Conservation (phyloP, 2,888 invertebrate species). For the Geotrupes spiniger region DNA sequence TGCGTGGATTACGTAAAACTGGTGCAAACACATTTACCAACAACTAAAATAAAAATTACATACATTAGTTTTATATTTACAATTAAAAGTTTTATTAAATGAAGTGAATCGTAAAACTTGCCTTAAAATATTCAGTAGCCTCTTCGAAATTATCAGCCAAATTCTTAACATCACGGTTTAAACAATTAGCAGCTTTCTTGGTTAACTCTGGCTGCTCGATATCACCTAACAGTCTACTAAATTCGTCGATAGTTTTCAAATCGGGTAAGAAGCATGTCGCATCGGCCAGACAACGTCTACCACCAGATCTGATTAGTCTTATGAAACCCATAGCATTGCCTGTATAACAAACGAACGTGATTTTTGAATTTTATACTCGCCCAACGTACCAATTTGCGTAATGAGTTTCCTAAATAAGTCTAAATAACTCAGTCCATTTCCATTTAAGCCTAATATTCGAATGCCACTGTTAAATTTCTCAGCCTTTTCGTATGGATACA, state of each 20-base stretch:
- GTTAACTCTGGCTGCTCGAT: conserved; percentile 60
- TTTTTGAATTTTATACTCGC: neutral
- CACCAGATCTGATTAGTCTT: conserved; percentile 89
- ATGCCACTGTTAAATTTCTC: conserved; percentile 93
- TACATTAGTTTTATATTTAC: too few species aligned
- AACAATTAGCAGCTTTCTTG: conserved; percentile 64
- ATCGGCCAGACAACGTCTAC: conserved; percentile 87
- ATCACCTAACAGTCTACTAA: conserved; percentile 61
- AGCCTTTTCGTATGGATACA: conserved; percentile 84
- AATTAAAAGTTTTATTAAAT: neutral
- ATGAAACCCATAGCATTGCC: conserved; percentile 95
- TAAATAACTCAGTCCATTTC: conserved; percentile 82
- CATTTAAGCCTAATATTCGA: conserved; percentile 76
- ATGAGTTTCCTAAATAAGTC: conserved; percentile 91
- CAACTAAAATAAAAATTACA: conserved; percentile 53
- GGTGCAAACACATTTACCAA: conserved; percentile 91
- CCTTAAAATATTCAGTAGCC: conserved; percentile 39
- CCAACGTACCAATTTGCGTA: conserved; percentile 76
- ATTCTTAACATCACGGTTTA: conserved; percentile 76
- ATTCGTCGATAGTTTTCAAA: conserved; percentile 60
- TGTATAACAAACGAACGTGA: conserved; percentile 32
- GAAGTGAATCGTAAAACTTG: conserved; percentile 9
- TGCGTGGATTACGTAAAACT: conserved; percentile 81
- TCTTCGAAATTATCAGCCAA: conserved; percentile 64
- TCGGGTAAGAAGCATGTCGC: conserved; percentile 88